Base-by-base conservation (phyloP, 1,140 invertebrate genomes). In the Cyclina sinensis region DNA sequence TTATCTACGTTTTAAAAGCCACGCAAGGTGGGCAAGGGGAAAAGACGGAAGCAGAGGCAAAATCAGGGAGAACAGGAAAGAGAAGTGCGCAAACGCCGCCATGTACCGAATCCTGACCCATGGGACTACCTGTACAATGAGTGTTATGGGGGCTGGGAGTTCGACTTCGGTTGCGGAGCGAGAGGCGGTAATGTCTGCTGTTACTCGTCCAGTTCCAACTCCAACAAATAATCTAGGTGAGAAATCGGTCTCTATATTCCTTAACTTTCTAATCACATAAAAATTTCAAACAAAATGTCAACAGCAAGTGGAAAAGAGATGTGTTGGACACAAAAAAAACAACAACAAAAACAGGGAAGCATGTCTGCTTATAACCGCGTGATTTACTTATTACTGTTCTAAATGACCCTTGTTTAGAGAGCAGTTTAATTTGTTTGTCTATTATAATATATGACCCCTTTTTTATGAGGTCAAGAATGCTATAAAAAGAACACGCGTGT, bases 111-210 rank as follows among this genome's bases (percentile, higher is more conserved):
- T 32, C 27, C 35, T 0, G 82, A 84, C 32, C 82, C 82, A 21
- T 84, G 48, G 62, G 65, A 54, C 51, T 73, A 84, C 32, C 46
- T 84, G 0, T 54, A 73, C 68, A 70, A 35, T 73, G 82, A 84
- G 46, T 84, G 82, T 27, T 18, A 27, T 3, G 82, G 82, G 11
- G 82, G 82, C n/a, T 73, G 82, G 82, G 82, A 84, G 35, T 73
- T 73, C 14, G 82, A 84, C 48, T 37, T 84, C 5, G 82, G 82
- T 37, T 84, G 82, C 32, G 46, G 65, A 3, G 82, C 68, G 0
- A 43, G 65, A n/a, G 82, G 82, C 5, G 68, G 27, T 16, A 84
- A 84, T 18, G 68, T 84, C 16, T 84, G 82, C 35, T 84, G 82
- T 21, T 84, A 84, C 48, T 73, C 62, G 18, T 70, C 82, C 24